Evolutionary conservation across 2,888 invertebrate genomes (phyloP), one percentile per base, ranked within the genome.

Genomic region (Dasypolia templi): DNA sequence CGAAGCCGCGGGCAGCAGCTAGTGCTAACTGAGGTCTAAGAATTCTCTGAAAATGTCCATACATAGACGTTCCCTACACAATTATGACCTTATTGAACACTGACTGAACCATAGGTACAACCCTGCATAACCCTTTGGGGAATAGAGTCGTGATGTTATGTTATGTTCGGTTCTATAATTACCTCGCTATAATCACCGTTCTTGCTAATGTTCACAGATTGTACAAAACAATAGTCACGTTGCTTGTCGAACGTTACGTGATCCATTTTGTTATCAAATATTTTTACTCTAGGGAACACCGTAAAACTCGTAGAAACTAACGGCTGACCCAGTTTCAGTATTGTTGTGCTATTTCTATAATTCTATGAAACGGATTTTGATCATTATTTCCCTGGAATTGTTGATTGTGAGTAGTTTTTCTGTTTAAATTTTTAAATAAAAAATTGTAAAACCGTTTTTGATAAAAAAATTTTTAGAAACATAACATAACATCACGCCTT

Each of bases 201-300:
- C n/a, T 51, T n/a, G 44, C 32, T 44, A 77, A 59, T 51, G 58
- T 51, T 17, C 35, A 79, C 26, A 55, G 42, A 61, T 65, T 65
- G 53, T 64, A n/a, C 7, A 74, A 74, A 74, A 59, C 61, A 72
- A 58, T 46, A 49, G 65, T 61, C 78, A 78, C 78, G 81, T 81
- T 67, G 46, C 19, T 19, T 19, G 78, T 46, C 19, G 76, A 51
- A 46, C 67, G 32, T 49, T 66, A 75, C 49, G 61, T 42, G 61
- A 7, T 42, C 81, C 61, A 61, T 75, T 55, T 66, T 51, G 61
- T 76, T 81, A 76, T 78, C 67, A 76, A 81, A 81, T 78, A 81
- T 67, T 78, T 78, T 76, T 67, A 81, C 63, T 76, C 49, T 44
- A n/a, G n/a, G 44, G 66, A 39, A 26, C 44, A 35, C 26, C 29